Percentiles rank a stretch among this genome's conserved stretches.
phyloP scores from a whole-genome alignment of 2,113 vertebrate species.

The Menura novaehollandiae region DNA sequence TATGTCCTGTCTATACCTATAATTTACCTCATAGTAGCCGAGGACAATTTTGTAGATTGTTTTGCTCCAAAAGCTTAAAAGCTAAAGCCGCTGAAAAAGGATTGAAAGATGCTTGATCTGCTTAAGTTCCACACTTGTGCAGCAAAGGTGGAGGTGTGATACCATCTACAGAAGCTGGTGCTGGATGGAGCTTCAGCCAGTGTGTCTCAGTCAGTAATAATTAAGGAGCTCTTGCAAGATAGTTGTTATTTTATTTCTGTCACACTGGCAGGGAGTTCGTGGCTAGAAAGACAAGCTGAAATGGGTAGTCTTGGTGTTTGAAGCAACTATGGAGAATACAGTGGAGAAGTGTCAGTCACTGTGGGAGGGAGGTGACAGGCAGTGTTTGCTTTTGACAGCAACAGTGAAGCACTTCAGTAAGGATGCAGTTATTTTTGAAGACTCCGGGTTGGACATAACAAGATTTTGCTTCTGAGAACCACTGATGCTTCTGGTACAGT shows the following conservation, averaged over 20 bases:
- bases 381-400: neutral
- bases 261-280: neutral
- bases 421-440: neutral
- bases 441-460: neutral
- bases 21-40: neutral
- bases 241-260: neutral
- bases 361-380: neutral
- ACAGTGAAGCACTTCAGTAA: neutral
- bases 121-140: fast-evolving
- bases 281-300: neutral
- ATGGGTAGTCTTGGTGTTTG: neutral
- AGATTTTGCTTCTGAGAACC: neutral
- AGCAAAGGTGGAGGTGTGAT: neutral
- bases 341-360: neutral
- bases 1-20: neutral
- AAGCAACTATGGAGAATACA: neutral
- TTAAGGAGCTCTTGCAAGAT: neutral
- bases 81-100: neutral
- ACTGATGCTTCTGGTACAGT: neutral
- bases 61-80: neutral
- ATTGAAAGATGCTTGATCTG: neutral
- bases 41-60: neutral
- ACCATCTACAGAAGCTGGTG: neutral
- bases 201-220: neutral
- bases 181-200: neutral